A percentile compares a stretch with the other conserved stretches of the same genome.
phyloP scores from a whole-genome alignment of 1,140 invertebrate species.

The Harpegnathos saltator region DNA sequence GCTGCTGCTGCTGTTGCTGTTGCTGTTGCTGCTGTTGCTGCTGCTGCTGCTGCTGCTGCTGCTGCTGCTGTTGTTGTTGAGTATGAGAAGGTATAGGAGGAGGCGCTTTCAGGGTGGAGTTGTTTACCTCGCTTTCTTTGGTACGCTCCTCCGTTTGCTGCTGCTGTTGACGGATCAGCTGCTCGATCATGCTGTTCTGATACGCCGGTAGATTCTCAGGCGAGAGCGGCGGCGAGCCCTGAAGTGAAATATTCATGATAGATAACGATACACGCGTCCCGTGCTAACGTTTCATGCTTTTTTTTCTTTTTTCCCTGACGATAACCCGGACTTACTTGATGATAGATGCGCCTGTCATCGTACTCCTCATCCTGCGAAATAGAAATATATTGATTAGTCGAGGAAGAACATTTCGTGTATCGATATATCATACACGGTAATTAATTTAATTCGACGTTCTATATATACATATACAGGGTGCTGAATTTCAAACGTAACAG shows the following conservation, averaged over 20 bases:
- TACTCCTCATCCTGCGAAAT: slow-evolving; percentile 74
- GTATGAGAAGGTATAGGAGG: slow-evolving; percentile 77
- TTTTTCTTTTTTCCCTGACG: slow-evolving; percentile 6
- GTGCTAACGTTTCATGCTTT: neutral
- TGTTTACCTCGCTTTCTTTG: slow-evolving; percentile 69
- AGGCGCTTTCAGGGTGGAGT: slow-evolving; percentile 70
- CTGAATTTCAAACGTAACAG: no score
- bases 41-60: slow-evolving; percentile 11
- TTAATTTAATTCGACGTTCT: no score
- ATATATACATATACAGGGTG: no score
- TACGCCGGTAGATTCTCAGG: slow-evolving; percentile 84
- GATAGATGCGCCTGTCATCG: slow-evolving; percentile 71
- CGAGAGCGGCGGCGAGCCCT: slow-evolving; percentile 77
- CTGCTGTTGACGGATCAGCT: slow-evolving; percentile 84
- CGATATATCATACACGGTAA: neutral
- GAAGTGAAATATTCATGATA: slow-evolving; percentile 58
- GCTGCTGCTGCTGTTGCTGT: slow-evolving; percentile 38
- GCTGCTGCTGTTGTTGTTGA: slow-evolving; percentile 18
- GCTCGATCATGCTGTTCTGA: slow-evolving; percentile 87
- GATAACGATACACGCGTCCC: slow-evolving; percentile 19
- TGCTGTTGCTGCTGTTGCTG: slow-evolving; percentile 52
- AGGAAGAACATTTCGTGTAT: neutral
- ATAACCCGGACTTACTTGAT: slow-evolving; percentile 62
- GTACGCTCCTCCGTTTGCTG: slow-evolving; percentile 77
- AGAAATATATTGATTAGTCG: slow-evolving; percentile 25